Evolutionary conservation across 2,113 vertebrate species (phyloP).

Genomic region (Engystomops pustulosus): DNA sequence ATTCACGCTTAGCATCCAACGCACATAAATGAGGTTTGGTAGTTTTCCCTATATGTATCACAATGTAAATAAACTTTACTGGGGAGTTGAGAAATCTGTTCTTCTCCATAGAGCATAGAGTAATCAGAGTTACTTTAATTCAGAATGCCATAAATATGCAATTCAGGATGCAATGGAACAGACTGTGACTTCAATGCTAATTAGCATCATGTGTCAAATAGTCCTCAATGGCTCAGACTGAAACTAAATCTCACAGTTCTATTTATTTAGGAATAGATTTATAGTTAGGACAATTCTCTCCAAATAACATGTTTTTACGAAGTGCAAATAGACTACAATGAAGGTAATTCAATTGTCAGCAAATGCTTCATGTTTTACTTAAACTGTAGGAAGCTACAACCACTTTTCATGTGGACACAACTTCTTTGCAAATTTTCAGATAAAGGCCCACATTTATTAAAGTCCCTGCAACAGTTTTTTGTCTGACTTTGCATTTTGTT

Average conservation of each 20-base stretch:
- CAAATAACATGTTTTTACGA: not conserved
- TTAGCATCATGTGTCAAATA: slow-evolving; percentile 40
- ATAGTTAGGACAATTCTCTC: not conserved
- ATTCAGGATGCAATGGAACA: slow-evolving; percentile 34
- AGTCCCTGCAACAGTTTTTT: too few species aligned
- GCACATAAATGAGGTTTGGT: slow-evolving; percentile 12
- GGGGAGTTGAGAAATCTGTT: slow-evolving; percentile 6
- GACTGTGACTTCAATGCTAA: slow-evolving; percentile 32
- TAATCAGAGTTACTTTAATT: slow-evolving; percentile 21
- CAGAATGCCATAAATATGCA: slow-evolving; percentile 21
- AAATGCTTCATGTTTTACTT: not conserved
- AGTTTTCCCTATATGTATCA: not conserved
- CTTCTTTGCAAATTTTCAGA: not conserved
- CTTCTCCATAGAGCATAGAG: not conserved
- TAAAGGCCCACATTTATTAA: too few species aligned
- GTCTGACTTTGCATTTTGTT: too few species aligned
- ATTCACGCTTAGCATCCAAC: slow-evolving; percentile 24
- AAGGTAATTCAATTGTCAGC: not conserved
- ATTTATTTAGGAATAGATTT: slow-evolving; percentile 25
- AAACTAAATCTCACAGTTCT: not conserved
- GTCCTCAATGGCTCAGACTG: slow-evolving; percentile 1
- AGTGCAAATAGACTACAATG: not conserved
- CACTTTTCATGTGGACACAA: not conserved
- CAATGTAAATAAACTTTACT: slow-evolving; percentile 23
- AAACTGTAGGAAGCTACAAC: not conserved